Conservation (phyloP, 2,113 vertebrate genomes). For the Microcebus jonahi region DNA sequence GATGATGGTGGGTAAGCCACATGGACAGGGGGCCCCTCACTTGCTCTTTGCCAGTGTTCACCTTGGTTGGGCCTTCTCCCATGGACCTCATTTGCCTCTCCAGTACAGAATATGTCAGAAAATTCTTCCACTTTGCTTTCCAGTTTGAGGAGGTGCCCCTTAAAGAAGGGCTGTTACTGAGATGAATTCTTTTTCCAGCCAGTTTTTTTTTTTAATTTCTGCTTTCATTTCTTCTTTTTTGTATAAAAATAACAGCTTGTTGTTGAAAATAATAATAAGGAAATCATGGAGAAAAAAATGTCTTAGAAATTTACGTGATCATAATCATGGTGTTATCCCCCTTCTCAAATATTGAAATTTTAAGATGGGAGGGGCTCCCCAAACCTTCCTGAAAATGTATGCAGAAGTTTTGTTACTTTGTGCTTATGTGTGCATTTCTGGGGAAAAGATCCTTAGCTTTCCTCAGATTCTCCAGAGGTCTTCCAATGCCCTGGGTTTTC, state of each 20-base stretch:
- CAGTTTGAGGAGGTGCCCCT: neutral
- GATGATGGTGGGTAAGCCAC: neutral
- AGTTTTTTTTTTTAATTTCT: neutral
- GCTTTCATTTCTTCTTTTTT: neutral
- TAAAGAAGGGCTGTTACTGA: neutral
- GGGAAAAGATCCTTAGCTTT: neutral
- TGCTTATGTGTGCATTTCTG: neutral
- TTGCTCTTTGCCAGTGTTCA: neutral
- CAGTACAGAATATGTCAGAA: neutral
- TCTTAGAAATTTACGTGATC: neutral
- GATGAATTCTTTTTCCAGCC: neutral
- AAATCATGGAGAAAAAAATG: neutral
- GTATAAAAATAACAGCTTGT: neutral
- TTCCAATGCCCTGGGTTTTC: neutral
- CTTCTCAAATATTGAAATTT: neutral
- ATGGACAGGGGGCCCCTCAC: neutral
- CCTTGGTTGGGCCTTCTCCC: neutral
- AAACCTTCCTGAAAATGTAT: neutral
- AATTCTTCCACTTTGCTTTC: neutral
- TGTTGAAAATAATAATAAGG: neutral
- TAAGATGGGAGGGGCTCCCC: neutral
- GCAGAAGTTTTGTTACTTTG: constrained; percentile 12
- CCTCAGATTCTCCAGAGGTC: constrained; percentile 8
- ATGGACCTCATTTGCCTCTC: neutral
- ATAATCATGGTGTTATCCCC: neutral